phyloP scores from a whole-genome alignment of 2,113 vertebrate genomes.

The Hemiprocne comata region DNA sequence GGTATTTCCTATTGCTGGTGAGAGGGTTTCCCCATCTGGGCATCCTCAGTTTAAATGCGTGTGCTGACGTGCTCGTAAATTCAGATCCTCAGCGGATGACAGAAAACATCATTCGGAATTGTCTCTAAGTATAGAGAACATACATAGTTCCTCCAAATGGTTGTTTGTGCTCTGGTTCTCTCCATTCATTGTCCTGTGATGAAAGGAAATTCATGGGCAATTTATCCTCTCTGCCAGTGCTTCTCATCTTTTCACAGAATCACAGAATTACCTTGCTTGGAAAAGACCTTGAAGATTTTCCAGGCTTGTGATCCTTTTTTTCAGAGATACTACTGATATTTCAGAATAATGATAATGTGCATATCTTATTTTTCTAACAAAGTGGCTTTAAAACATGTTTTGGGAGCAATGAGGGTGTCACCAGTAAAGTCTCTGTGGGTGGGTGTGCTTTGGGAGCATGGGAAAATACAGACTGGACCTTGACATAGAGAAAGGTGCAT shows the following conservation, averaged over 20 bases:
- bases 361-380: background rate
- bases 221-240: background rate
- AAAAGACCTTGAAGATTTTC: too few relatives aligned
- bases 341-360: background rate
- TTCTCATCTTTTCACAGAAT: background rate
- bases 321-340: background rate
- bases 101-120: background rate
- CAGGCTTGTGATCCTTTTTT: background rate
- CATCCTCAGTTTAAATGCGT: background rate
- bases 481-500: fast-evolving
- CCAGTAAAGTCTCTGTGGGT: background rate
- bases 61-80: conserved; percentile 23
- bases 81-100: background rate
- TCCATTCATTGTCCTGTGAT: background rate
- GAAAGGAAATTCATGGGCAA: background rate
- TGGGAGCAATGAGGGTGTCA: background rate
- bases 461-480: background rate
- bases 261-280: too few relatives aligned
- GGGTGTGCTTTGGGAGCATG: background rate
- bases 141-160: background rate
- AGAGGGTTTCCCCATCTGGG: conserved; percentile 56
- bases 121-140: background rate
- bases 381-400: background rate
- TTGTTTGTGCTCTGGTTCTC: background rate
- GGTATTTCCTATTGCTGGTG: conserved; percentile 5